Percentiles rank a stretch among this genome's conserved stretches.
Conservation (phyloP, 2,113 vertebrate genomes). For the Chaetura pelagica region DNA sequence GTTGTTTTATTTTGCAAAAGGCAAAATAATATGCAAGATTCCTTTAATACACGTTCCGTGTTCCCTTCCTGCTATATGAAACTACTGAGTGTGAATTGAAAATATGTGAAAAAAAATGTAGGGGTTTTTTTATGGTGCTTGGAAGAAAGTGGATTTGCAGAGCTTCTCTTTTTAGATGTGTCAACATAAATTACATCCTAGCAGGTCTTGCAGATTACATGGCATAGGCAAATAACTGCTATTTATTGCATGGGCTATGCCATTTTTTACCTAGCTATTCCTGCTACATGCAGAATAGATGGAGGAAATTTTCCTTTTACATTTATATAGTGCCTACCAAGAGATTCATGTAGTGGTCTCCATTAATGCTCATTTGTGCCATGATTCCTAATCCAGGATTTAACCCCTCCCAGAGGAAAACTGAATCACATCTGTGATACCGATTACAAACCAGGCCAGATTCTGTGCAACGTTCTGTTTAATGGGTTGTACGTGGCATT, state of each 20-base stretch:
- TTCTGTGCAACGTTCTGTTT: neutral
- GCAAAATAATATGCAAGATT: neutral
- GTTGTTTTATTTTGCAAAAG: neutral
- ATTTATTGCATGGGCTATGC: slow-evolving; percentile 38
- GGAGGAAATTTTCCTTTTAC: slow-evolving; percentile 6
- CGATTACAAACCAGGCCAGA: neutral
- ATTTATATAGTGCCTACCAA: slow-evolving; percentile 6
- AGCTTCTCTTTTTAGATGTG: slow-evolving; percentile 44
- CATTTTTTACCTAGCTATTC: slow-evolving; percentile 47
- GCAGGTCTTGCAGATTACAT: slow-evolving; percentile 39
- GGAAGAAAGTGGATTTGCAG: slow-evolving; percentile 46
- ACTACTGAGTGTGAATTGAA: slow-evolving; percentile 15
- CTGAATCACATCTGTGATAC: neutral
- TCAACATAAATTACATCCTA: slow-evolving; percentile 55
- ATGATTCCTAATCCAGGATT: neutral
- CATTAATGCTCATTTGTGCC: neutral
- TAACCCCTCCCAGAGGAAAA: slow-evolving; percentile 1
- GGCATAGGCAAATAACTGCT: slow-evolving; percentile 54
- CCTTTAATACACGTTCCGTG: neutral
- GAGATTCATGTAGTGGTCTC: neutral
- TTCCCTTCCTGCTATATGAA: neutral
- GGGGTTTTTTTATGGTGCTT: neutral
- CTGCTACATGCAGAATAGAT: slow-evolving; percentile 16
- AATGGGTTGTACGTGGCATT: neutral
- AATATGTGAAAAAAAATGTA: neutral